Evolutionary conservation across 2,113 vertebrate species (phyloP).

Genomic region (Tachycineta bicolor): DNA sequence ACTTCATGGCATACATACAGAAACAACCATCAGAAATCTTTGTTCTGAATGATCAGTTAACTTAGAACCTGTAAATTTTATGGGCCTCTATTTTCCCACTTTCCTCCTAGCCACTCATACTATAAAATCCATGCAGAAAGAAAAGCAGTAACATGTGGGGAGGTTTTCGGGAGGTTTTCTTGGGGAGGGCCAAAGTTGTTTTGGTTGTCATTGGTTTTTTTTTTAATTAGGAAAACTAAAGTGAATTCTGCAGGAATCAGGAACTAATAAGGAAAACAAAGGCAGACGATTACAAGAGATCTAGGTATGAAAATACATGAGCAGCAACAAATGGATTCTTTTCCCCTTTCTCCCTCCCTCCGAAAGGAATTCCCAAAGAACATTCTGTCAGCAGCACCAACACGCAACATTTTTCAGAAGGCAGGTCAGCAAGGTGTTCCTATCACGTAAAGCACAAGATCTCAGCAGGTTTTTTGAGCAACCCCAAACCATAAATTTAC

Average conservation of each 20-base stretch:
- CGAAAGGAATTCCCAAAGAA: background rate
- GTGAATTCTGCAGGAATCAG: background rate
- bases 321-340: background rate
- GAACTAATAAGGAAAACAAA: background rate
- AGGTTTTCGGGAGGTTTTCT: background rate
- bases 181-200: rapidly evolving
- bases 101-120: background rate
- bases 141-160: rapidly evolving
- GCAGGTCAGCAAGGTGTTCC: background rate
- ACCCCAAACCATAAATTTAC: background rate
- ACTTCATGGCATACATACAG: background rate
- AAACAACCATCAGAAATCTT: background rate
- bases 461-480: background rate
- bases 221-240: background rate
- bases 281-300: background rate
- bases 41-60: background rate
- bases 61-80: background rate
- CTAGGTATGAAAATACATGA: background rate
- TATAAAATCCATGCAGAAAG: background rate
- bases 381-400: background rate
- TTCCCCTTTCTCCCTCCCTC: background rate
- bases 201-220: background rate
- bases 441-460: background rate
- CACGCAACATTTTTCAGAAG: background rate
- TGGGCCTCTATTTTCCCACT: background rate